Evolutionary conservation across 1,140 invertebrate genomes (phyloP).

Genomic region (Zaprionus africanus): DNA sequence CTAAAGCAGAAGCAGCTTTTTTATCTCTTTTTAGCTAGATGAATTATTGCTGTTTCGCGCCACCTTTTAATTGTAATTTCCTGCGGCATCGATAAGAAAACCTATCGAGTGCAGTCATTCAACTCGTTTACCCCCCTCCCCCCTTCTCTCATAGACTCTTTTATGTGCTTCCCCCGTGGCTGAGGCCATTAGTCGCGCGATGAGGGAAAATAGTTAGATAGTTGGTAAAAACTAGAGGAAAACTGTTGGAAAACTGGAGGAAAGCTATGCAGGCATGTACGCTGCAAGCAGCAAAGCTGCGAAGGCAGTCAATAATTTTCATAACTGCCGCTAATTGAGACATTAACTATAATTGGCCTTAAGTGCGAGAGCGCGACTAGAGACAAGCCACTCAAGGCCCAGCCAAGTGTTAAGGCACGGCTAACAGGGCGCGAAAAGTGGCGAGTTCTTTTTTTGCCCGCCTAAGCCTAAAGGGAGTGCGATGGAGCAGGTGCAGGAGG

Average conservation of each 20-base stretch:
- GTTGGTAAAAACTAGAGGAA: slow-evolving; percentile 32
- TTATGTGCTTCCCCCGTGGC: background rate
- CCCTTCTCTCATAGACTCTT: background rate
- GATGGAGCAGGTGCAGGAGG: background rate
- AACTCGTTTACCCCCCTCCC: slow-evolving; percentile 13
- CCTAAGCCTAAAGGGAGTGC: slow-evolving; percentile 30
- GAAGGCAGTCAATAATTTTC: slow-evolving; percentile 76
- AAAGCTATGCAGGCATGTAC: slow-evolving; percentile 15
- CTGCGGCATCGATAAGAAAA: slow-evolving; percentile 30
- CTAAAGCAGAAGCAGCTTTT: background rate
- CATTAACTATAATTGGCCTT: slow-evolving; percentile 77
- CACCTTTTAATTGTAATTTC: slow-evolving; percentile 18
- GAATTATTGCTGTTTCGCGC: background rate
- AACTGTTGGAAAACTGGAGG: background rate
- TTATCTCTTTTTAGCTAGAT: background rate
- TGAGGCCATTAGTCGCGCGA: slow-evolving; percentile 38
- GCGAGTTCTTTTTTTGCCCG: slow-evolving; percentile 10
- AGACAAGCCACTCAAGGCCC: slow-evolving; percentile 40
- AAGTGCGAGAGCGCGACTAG: slow-evolving; percentile 62
- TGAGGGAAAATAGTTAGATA: slow-evolving; percentile 49
- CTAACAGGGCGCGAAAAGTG: slow-evolving; percentile 43
- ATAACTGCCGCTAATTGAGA: slow-evolving; percentile 81
- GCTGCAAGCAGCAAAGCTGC: slow-evolving; percentile 39
- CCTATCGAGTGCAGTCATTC: slow-evolving; percentile 42
- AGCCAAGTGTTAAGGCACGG: slow-evolving; percentile 68